Evolutionary conservation across 2,797 vertebrate species (phyloP), one percentile per base, ranked within the genome.

Genomic region (Euphonia xanthogaster): DNA sequence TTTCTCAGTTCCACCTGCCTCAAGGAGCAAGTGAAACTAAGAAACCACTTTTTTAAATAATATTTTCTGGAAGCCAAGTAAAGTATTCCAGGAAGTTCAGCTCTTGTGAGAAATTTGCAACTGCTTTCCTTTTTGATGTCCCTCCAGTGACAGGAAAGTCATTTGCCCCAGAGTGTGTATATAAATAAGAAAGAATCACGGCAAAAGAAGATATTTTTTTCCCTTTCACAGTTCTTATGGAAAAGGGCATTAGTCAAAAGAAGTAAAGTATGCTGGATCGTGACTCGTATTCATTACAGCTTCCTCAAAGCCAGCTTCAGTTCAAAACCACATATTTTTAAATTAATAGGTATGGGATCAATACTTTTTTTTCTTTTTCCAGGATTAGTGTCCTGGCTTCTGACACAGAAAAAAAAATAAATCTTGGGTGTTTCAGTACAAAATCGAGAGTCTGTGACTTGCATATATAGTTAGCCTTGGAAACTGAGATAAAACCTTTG

Each of bases 121-220:
- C 44, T 47, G 30, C 51, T 94, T 96, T 90, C 50, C 66, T 93
- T 95, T 94, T 95, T 95, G 92, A 94, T 82, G 75, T 88, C 91
- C 79, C 83, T 94, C 73, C 21, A 65, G 89, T 94, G 84, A 94
- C 82, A 86, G 82, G 39, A 83, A 94, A 93, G 84, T 54, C 79
- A 94, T 95, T 94, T 93, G 88, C 81, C 93, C 79, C 73, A 90
- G 82, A 40, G 47, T 91, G 47, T 86, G 70, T 95, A 75, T 78
- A 88, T 88, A 90, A 96, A 97, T 94, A 90, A 84, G 62, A 90
- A 93, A 95, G 62, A 78, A 86, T 76, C 95, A 91, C 55, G 0
- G 47, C 13, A 35, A 58, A 79, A 82, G 73, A 61, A 78, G 23
- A 3, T 9, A 5, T 16, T 72, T 71, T 79, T 76, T 86, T 57